Evolutionary conservation across 2,797 vertebrate species (phyloP).

Genomic region (Crenichthys baileyi): DNA sequence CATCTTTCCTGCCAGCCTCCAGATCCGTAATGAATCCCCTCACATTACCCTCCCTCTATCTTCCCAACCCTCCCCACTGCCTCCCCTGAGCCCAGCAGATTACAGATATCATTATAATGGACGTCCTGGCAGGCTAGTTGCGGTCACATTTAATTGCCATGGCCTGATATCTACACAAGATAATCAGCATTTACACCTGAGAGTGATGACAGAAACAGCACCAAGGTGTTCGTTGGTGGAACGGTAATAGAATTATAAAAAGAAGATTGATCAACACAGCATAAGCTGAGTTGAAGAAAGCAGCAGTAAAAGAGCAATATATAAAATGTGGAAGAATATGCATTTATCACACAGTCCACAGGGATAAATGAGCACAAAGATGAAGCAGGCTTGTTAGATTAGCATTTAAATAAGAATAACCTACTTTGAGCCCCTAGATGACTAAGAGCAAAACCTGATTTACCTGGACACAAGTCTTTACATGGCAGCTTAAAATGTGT

Average conservation of each 20-base stretch:
- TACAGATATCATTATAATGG: constrained; percentile 81
- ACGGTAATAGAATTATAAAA: constrained; percentile 40
- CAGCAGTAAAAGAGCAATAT: constrained; percentile 1
- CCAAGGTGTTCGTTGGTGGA: constrained; percentile 16
- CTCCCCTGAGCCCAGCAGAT: constrained; percentile 68
- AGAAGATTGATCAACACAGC: constrained; percentile 21
- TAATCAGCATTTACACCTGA: constrained; percentile 77
- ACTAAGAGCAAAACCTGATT: constrained; percentile 52
- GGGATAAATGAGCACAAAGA: constrained; percentile 43
- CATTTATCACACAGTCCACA: constrained; percentile 39
- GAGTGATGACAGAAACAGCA: constrained; percentile 54
- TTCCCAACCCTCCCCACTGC: constrained; percentile 28
- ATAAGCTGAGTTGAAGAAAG: constrained; percentile 3
- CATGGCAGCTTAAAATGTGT: constrained; percentile 13
- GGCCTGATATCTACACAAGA: constrained; percentile 76
- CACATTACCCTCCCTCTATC: constrained; percentile 43
- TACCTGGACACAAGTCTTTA: constrained; percentile 32
- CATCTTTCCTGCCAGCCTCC: constrained; percentile 49
- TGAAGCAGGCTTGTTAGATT: constrained; percentile 64
- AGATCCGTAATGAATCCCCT: constrained; percentile 47
- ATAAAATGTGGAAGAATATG: constrained; percentile 27
- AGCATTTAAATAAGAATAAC: constrained; percentile 76
- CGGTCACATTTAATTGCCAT: constrained; percentile 80
- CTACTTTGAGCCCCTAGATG: constrained; percentile 58
- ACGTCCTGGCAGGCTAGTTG: constrained; percentile 66